phyloP scores from a whole-genome alignment of 2,888 invertebrate species.

The Trachelus troglodyta region DNA sequence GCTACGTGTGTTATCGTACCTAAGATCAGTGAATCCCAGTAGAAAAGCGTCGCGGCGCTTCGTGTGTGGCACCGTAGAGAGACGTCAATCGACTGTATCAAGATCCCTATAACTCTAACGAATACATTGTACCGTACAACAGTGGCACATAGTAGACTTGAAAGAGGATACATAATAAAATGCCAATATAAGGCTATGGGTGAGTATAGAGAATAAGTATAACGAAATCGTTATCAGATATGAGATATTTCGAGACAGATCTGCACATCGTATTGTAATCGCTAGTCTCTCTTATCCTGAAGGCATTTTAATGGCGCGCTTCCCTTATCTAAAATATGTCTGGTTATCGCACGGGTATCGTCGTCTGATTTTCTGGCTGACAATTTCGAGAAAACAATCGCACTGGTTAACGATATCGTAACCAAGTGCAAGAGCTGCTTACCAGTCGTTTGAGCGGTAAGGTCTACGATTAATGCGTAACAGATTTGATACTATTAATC shows the following conservation, averaged over 20 bases:
- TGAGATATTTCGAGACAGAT: background rate
- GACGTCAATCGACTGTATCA: background rate
- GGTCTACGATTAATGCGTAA: background rate
- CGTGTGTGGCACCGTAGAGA: background rate
- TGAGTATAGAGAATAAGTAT: background rate
- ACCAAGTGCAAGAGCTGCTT: background rate
- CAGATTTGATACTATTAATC: background rate
- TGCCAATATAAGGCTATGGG: background rate
- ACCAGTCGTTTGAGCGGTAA: background rate
- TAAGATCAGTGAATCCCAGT: background rate
- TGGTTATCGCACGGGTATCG: conserved; percentile 54
- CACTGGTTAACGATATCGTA: background rate
- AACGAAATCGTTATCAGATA: background rate
- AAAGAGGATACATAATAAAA: background rate
- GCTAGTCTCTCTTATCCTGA: conserved; percentile 43
- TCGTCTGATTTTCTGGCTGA: conserved; percentile 55
- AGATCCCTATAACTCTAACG: background rate
- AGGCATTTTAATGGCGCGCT: conserved; percentile 61
- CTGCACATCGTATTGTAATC: background rate
- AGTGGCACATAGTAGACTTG: background rate
- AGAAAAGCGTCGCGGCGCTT: background rate
- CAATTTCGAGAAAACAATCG: conserved; percentile 38
- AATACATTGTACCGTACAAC: background rate
- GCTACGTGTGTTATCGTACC: background rate
- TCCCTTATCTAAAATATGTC: conserved; percentile 59